Conservation (phyloP, 2,888 invertebrate genomes). For the Limnephilus auricula region DNA sequence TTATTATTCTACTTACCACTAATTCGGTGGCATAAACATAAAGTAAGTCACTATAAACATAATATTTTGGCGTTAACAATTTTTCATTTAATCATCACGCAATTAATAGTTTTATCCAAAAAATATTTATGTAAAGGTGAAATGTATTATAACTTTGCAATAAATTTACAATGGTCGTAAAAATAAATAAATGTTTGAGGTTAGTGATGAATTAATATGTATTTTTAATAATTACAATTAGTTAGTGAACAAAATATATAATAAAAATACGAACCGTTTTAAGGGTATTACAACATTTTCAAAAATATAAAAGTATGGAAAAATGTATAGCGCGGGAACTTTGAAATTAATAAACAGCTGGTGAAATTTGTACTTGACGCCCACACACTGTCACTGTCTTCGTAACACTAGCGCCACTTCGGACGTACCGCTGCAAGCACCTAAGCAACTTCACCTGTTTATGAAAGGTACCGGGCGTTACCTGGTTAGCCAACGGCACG, state of each 20-base stretch:
- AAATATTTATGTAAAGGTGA: too few relatives aligned
- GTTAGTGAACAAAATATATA: neutral
- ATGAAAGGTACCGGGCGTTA: neutral
- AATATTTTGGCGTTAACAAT: neutral
- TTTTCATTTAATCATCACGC: neutral
- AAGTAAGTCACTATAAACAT: neutral
- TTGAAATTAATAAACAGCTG: neutral
- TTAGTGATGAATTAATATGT: neutral
- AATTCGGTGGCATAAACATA: neutral
- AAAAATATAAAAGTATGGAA: neutral
- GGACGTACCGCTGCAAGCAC: neutral
- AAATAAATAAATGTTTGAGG: neutral
- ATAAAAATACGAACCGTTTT: neutral
- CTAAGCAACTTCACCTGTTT: neutral
- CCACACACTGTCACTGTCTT: conserved; percentile 15
- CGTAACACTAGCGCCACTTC: neutral
- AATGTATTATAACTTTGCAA: too few relatives aligned
- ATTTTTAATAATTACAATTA: neutral
- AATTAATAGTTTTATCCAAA: neutral
- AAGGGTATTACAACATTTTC: neutral
- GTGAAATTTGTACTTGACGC: neutral
- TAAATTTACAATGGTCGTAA: neutral
- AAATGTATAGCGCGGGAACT: conserved; percentile 16
- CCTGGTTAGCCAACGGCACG: neutral
- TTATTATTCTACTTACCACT: too few relatives aligned